Evolutionary conservation across 1,140 invertebrate genomes (phyloP).

Genomic region (Diabrotica virgifera): DNA sequence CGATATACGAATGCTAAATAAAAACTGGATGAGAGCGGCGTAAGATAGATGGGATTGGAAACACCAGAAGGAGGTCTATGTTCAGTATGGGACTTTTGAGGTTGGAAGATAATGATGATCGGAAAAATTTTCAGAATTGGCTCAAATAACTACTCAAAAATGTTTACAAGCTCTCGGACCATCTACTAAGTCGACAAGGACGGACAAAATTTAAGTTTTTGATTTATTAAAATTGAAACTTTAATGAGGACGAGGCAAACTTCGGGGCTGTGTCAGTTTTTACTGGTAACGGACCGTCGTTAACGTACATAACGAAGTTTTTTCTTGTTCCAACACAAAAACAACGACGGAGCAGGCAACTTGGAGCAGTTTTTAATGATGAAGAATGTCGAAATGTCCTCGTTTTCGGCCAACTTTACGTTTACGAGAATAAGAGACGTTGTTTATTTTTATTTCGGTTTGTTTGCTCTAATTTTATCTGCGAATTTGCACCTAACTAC

Average conservation of each 20-base stretch:
- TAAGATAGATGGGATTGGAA: too few species aligned
- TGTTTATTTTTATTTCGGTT: not conserved
- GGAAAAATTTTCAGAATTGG: too few species aligned
- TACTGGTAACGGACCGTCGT: not conserved
- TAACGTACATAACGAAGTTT: not conserved
- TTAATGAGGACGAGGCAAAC: not conserved
- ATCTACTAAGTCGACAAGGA: not conserved
- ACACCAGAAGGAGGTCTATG: too few species aligned
- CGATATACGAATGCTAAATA: too few species aligned
- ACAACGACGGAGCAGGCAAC: not conserved
- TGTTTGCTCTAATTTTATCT: not conserved
- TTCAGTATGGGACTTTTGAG: too few species aligned
- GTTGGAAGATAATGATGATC: too few species aligned
- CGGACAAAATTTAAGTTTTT: not conserved
- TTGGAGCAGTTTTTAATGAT: conserved; percentile 1
- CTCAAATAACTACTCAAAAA: too few species aligned
- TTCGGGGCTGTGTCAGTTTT: not conserved
- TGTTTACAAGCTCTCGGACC: too few species aligned
- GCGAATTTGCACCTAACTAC: not conserved
- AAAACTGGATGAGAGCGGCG: too few species aligned
- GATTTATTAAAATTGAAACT: not conserved
- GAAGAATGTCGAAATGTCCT: not conserved
- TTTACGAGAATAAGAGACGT: not conserved
- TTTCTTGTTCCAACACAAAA: not conserved
- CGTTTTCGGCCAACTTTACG: not conserved